These are phyloP conservation scores for Trichogramma dendrolimi DNA, from an alignment of 2,888 invertebrate species.

Conservation along the genomic window DNA sequence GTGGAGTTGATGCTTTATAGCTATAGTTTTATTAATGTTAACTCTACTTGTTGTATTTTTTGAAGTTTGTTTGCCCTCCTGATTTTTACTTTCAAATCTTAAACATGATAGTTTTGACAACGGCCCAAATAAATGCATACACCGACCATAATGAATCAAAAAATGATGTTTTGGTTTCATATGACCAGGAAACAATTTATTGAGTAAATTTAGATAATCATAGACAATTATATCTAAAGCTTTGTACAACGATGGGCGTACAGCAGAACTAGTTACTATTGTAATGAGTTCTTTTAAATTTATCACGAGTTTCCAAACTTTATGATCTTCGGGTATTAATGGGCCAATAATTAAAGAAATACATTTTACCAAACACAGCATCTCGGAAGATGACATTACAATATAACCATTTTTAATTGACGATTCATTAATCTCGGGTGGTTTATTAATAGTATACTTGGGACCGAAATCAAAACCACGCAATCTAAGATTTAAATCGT, in stretches of 20 bases:
- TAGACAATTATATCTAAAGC: background rate
- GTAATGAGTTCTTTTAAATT: background rate
- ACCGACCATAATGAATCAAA: constrained; percentile 25
- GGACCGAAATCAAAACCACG: constrained; percentile 16
- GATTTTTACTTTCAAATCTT: constrained; percentile 29
- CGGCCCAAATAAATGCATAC: constrained; percentile 28
- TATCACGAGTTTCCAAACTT: background rate
- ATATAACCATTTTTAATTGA: constrained; percentile 8
- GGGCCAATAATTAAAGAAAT: constrained; percentile 3
- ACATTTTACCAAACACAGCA: background rate
- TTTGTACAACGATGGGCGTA: background rate
- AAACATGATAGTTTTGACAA: constrained; percentile 27
- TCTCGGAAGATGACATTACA: constrained; percentile 1
- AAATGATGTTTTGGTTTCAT: constrained; percentile 30
- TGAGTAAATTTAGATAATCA: constrained; percentile 11
- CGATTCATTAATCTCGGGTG: constrained; percentile 10
- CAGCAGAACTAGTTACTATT: background rate
- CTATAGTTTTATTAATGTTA: constrained; percentile 25
- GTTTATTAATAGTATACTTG: constrained; percentile 11
- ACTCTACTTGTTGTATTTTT: constrained; percentile 19
- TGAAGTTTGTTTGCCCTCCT: constrained; percentile 19
- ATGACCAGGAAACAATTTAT: constrained; percentile 14
- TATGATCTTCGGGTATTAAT: background rate
- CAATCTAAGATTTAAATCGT: constrained; percentile 14
- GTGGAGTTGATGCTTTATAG: constrained; percentile 22